Evolutionary conservation across 2,888 invertebrate genomes (phyloP).

Genomic region (Netelia inedita): DNA sequence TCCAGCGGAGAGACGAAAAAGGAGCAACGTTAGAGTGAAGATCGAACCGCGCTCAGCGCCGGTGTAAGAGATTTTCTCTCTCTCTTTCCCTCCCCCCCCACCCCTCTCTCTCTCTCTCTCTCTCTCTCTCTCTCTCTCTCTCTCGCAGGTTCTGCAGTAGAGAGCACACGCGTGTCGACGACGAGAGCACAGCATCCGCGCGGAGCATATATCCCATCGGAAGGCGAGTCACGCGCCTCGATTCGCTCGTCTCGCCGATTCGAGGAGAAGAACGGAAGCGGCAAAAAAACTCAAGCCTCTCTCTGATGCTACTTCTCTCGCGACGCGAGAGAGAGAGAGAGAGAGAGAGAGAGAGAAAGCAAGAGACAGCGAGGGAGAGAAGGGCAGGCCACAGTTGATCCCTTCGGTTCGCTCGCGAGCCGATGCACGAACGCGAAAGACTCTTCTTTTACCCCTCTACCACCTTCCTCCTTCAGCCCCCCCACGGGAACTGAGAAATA

Average conservation of each 20-base stretch:
- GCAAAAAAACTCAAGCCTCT: slow-evolving; percentile 60
- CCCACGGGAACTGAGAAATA: slow-evolving; percentile 51
- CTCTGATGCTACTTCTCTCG: slow-evolving; percentile 37
- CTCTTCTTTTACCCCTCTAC: slow-evolving; percentile 13
- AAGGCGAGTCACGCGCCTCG: slow-evolving; percentile 77
- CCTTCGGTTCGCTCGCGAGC: slow-evolving; percentile 34
- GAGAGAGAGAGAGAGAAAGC: not conserved
- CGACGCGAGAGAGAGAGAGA: slow-evolving; percentile 12
- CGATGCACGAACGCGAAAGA: slow-evolving; percentile 51
- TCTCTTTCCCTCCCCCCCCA: not conserved
- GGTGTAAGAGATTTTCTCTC: not conserved
- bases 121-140: slow-evolving; percentile 4
- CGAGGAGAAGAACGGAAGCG: slow-evolving; percentile 71
- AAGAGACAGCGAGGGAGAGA: slow-evolving; percentile 18
- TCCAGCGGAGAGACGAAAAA: not conserved
- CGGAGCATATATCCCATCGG: slow-evolving; percentile 67
- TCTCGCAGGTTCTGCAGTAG: not conserved
- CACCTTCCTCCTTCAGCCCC: slow-evolving; percentile 14
- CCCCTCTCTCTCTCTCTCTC: not conserved
- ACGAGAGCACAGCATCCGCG: not conserved
- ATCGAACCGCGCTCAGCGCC: not conserved
- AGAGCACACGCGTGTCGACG: slow-evolving; percentile 52
- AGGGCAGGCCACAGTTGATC: not conserved
- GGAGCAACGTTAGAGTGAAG: not conserved
- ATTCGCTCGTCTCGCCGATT: slow-evolving; percentile 67